Conservation (phyloP, 2,888 invertebrate genomes). For the Miltochrista miniata region DNA sequence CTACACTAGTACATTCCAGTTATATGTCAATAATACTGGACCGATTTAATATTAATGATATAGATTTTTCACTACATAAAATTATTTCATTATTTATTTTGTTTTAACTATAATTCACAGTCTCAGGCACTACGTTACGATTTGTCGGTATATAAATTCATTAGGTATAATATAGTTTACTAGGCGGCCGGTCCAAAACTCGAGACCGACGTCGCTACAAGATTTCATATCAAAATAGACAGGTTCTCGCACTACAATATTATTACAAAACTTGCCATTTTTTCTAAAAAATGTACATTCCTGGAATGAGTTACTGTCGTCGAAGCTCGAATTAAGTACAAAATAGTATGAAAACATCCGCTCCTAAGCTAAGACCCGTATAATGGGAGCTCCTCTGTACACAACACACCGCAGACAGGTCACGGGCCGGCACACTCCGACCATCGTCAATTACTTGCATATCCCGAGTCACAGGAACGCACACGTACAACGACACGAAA, state of each 20-base stretch:
- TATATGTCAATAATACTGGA: conserved; percentile 11
- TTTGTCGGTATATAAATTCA: conserved; percentile 15
- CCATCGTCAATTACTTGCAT: no score
- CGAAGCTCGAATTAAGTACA: conserved; percentile 11
- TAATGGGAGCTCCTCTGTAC: conserved; percentile 5
- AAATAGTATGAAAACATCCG: conserved; percentile 11
- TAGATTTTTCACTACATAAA: conserved; percentile 9
- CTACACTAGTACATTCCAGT: conserved; percentile 1
- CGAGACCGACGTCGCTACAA: conserved; percentile 16
- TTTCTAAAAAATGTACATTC: conserved; percentile 36
- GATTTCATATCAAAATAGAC: conserved; percentile 40
- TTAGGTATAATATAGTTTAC: conserved; percentile 10
- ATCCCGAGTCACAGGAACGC: conserved; percentile 13
- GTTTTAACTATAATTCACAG: conserved; percentile 17
- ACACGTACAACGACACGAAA: conserved; percentile 11
- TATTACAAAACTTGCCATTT: conserved; percentile 36
- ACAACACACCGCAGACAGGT: background rate
- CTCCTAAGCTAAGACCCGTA: conserved; percentile 18
- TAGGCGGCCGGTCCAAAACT: conserved; percentile 13
- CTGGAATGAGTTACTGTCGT: conserved; percentile 10
- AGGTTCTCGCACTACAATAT: conserved; percentile 26
- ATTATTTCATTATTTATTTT: conserved; percentile 2
- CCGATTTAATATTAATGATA: conserved; percentile 4
- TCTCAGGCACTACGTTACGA: conserved; percentile 34
- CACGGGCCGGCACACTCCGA: no score